Conservation (phyloP, 2,797 vertebrate species). For the Melanotaenia boesemani region DNA sequence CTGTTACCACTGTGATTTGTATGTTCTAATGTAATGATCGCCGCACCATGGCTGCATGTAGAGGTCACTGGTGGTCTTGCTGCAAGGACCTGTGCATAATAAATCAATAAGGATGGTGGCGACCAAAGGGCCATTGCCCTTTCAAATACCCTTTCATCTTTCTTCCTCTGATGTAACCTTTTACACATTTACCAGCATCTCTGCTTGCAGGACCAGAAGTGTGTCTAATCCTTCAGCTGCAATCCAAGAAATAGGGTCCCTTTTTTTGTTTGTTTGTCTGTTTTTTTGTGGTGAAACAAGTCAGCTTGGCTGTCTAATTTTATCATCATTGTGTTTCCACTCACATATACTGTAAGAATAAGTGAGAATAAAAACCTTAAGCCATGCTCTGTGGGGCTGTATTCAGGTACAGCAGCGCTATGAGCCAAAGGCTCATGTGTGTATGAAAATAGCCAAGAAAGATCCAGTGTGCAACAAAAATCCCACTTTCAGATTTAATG, state of each 20-base stretch:
- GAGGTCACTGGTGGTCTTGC: constrained; percentile 48
- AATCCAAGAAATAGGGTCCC: neutral
- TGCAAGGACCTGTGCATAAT: constrained; percentile 48
- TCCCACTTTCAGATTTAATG: neutral
- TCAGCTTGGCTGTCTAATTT: neutral
- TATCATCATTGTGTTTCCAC: neutral
- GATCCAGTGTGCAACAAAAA: neutral
- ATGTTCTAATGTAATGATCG: constrained; percentile 50
- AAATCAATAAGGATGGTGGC: constrained; percentile 53
- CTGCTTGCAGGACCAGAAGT: neutral
- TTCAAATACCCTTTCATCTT: constrained; percentile 27
- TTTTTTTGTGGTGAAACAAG: neutral
- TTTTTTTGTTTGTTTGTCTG: neutral
- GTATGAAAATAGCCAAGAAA: neutral
- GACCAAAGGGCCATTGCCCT: constrained; percentile 31
- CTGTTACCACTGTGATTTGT: constrained; percentile 61
- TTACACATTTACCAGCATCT: constrained; percentile 1
- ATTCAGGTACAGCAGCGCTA: neutral
- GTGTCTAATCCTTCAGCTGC: neutral
- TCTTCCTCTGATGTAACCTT: constrained; percentile 19
- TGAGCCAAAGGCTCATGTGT: neutral
- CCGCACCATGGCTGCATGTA: constrained; percentile 27
- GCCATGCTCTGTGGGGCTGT: neutral
- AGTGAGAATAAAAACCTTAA: neutral
- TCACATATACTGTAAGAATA: neutral